Evolutionary conservation across 2,113 vertebrate species (phyloP).

Genomic region (Probosciger aterrimus): DNA sequence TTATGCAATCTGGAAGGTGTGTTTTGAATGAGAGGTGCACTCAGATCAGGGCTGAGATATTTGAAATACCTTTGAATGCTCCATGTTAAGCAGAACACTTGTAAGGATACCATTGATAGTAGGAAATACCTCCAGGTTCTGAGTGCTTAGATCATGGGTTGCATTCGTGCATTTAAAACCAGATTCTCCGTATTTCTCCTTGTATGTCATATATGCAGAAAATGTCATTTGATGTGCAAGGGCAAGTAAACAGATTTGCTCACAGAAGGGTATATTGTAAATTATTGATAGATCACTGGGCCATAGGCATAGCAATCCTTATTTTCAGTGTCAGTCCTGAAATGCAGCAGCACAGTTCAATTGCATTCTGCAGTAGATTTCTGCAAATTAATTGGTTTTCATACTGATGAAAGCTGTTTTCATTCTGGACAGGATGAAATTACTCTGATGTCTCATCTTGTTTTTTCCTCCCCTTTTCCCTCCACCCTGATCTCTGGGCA

Average conservation of each 20-base stretch:
- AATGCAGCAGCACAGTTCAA: not conserved
- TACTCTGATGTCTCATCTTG: slow-evolving; percentile 43
- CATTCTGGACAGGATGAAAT: slow-evolving; percentile 5
- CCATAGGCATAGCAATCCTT: not conserved
- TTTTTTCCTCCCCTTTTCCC: slow-evolving; percentile 31
- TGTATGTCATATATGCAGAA: not conserved
- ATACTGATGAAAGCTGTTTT: slow-evolving; percentile 33
- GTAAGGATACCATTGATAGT: not conserved
- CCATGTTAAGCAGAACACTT: not conserved
- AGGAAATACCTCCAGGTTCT: not conserved
- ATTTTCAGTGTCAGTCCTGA: not conserved
- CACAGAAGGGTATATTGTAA: not conserved
- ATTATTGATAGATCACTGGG: not conserved
- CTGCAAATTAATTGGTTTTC: slow-evolving; percentile 22
- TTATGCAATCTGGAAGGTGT: not conserved
- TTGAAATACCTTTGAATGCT: not conserved
- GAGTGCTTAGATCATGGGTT: not conserved
- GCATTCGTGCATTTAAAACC: not conserved
- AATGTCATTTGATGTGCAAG: not conserved
- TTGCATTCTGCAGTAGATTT: not conserved
- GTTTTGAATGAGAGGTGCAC: not conserved
- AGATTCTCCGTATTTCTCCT: not conserved
- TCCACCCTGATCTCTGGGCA: slow-evolving; percentile 10
- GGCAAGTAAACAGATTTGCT: not conserved
- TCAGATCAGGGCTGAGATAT: not conserved